phyloP scores from a whole-genome alignment of 2,888 invertebrate species.

The Drosophila histrio region DNA sequence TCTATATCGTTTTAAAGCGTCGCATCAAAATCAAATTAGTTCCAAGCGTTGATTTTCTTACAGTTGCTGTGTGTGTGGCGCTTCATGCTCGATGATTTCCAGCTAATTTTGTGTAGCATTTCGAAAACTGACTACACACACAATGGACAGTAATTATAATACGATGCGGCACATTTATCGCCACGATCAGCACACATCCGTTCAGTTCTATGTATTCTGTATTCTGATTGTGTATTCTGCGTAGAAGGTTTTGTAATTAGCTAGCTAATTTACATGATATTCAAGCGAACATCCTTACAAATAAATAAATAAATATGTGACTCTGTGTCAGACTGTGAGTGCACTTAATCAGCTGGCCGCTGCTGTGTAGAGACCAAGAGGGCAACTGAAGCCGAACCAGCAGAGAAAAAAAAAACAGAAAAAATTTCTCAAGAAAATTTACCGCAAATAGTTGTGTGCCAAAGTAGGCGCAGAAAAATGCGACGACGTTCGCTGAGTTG shows the following conservation, averaged over 20 bases:
- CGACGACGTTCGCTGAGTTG: slow-evolving; percentile 55
- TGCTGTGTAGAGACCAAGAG: slow-evolving; percentile 17
- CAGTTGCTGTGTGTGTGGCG: slow-evolving; percentile 44
- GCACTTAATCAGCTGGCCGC: slow-evolving; percentile 35
- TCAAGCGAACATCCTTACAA: slow-evolving; percentile 64
- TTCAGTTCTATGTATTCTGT: slow-evolving; percentile 31
- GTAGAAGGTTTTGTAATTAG: slow-evolving; percentile 60
- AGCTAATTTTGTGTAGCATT: slow-evolving; percentile 68
- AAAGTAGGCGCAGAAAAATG: slow-evolving; percentile 75
- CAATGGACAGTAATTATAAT: slow-evolving; percentile 72
- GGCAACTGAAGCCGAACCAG: slow-evolving; percentile 24
- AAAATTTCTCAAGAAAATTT: slow-evolving; percentile 66
- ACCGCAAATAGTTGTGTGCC: slow-evolving; percentile 66
- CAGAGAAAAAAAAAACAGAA: not conserved
- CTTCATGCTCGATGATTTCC: slow-evolving; percentile 75
- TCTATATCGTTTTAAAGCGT: slow-evolving; percentile 69
- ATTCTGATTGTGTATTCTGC: slow-evolving; percentile 9
- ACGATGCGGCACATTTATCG: slow-evolving; percentile 75
- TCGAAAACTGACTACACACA: slow-evolving; percentile 51
- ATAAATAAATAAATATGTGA: not conserved
- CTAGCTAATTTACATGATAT: slow-evolving; percentile 67
- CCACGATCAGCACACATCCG: slow-evolving; percentile 72
- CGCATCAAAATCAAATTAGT: slow-evolving; percentile 78
- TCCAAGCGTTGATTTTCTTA: slow-evolving; percentile 75
- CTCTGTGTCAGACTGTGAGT: slow-evolving; percentile 5